These are phyloP conservation scores for Ammodytes marinus DNA, from an alignment of 2,113 vertebrate genomes.

Conservation along the genomic window DNA sequence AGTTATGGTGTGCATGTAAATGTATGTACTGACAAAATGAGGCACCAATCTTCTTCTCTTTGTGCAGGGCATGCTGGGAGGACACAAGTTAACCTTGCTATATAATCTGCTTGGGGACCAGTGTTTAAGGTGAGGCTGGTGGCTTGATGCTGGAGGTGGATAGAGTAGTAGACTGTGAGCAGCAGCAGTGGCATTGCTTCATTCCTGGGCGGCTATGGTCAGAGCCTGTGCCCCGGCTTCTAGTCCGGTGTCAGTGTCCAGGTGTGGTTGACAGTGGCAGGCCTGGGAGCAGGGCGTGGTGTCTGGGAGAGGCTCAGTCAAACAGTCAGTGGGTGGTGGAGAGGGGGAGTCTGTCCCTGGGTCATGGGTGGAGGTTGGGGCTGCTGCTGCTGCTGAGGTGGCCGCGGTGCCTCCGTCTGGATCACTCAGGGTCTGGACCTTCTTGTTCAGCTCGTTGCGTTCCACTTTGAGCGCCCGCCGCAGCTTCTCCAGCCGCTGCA, in stretches of 20 bases:
- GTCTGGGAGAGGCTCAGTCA: constrained; percentile 43
- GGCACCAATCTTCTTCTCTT: constrained; percentile 61
- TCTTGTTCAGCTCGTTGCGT: constrained; percentile 97
- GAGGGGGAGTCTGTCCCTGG: constrained; percentile 75
- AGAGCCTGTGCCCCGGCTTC: constrained; percentile 44
- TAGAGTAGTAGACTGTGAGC: constrained; percentile 26
- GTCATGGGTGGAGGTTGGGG: constrained; percentile 47
- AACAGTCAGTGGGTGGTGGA: constrained; percentile 68
- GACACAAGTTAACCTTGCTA: constrained; percentile 31
- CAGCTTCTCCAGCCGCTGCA: constrained; percentile 95
- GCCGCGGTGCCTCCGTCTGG: constrained; percentile 20
- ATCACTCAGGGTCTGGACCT: constrained; percentile 90
- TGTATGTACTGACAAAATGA: constrained; percentile 38
- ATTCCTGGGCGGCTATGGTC: constrained; percentile 71
- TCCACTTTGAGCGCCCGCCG: constrained; percentile 95
- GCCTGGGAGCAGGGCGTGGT: constrained; percentile 52
- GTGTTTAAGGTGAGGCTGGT: constrained; percentile 50
- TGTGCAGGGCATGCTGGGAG: constrained; percentile 34
- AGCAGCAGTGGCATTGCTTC: constrained; percentile 35
- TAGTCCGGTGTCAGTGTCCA: constrained; percentile 39
- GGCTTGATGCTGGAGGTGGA: constrained; percentile 14
- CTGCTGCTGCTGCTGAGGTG: no score
- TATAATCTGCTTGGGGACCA: constrained; percentile 34
- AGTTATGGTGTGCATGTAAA: constrained; percentile 45
- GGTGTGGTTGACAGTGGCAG: constrained; percentile 66